Evolutionary conservation across 2,113 vertebrate species (phyloP).

Genomic region (Bettongia penicillata): DNA sequence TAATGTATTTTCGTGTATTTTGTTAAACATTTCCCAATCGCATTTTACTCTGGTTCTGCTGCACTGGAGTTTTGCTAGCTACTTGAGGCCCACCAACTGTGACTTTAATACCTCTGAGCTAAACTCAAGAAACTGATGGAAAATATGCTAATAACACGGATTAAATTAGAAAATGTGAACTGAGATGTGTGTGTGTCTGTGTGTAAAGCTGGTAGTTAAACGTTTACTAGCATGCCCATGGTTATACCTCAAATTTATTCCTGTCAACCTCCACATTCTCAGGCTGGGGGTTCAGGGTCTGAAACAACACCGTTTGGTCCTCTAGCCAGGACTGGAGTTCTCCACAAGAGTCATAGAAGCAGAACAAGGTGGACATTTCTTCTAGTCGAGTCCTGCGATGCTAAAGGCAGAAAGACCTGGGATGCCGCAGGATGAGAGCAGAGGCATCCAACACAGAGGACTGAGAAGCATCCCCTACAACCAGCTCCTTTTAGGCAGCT

Average conservation of each 20-base stretch:
- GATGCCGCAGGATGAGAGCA: background rate
- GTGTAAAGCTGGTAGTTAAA: background rate
- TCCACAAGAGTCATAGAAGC: constrained; percentile 87
- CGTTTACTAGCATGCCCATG: background rate
- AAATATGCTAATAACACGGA: background rate
- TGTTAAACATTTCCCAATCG: background rate
- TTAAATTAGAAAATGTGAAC: background rate
- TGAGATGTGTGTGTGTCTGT: background rate
- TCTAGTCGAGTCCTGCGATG: constrained; percentile 85
- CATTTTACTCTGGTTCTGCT: background rate
- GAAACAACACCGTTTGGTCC: constrained; percentile 88
- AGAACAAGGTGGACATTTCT: constrained; percentile 87
- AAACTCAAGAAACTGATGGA: background rate
- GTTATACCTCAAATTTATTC: constrained; percentile 89
- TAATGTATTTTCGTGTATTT: background rate
- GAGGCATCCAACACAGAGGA: rapidly evolving
- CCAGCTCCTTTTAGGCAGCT: too few species aligned
- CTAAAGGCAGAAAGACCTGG: constrained; percentile 65
- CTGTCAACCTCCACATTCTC: constrained; percentile 85
- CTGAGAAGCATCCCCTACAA: background rate
- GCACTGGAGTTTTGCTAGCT: background rate
- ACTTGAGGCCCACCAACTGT: background rate
- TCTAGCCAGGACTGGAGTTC: constrained; percentile 93
- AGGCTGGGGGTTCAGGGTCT: constrained; percentile 83
- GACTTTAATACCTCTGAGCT: background rate